phyloP scores from a whole-genome alignment of 2,888 invertebrate genomes.

The Eumerus sabulonum region DNA sequence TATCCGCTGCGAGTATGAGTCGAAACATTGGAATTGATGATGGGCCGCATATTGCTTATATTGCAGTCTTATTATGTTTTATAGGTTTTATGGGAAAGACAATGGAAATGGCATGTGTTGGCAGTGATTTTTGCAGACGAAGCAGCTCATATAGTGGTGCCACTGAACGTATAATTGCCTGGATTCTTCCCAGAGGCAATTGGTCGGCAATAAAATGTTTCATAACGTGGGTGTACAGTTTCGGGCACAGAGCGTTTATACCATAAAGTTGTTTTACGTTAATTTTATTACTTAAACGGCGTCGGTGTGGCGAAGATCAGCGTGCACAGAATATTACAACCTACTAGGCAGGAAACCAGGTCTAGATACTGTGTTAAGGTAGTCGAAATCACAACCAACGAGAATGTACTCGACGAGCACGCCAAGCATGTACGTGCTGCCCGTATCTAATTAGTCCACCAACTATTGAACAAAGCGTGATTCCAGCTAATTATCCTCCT shows the following conservation, averaged over 20 bases:
- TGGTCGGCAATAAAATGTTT: constrained; percentile 2
- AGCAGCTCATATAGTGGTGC: constrained; percentile 5
- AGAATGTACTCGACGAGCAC: no score
- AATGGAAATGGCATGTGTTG: constrained; percentile 17
- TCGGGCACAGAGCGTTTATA: no score
- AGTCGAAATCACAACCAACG: no score
- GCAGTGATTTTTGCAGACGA: not conserved
- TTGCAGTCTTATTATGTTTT: constrained; percentile 37
- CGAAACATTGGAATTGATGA: no score
- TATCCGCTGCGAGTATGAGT: not conserved
- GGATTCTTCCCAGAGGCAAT: constrained; percentile 3
- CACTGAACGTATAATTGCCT: constrained; percentile 4
- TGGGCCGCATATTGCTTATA: constrained; percentile 28
- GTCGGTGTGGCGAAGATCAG: no score
- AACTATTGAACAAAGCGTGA: not conserved
- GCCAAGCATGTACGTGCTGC: no score
- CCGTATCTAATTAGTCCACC: no score
- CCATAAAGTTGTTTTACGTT: no score
- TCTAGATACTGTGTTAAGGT: no score
- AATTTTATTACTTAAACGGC: no score
- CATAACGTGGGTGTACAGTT: not conserved
- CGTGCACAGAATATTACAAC: no score
- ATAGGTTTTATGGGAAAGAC: constrained; percentile 7
- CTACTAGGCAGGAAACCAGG: no score
- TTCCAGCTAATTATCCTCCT: constrained; percentile 10